These are phyloP conservation scores for Mythimna ferrago DNA, from an alignment of 2,888 invertebrate genomes.

Conservation along the genomic window DNA sequence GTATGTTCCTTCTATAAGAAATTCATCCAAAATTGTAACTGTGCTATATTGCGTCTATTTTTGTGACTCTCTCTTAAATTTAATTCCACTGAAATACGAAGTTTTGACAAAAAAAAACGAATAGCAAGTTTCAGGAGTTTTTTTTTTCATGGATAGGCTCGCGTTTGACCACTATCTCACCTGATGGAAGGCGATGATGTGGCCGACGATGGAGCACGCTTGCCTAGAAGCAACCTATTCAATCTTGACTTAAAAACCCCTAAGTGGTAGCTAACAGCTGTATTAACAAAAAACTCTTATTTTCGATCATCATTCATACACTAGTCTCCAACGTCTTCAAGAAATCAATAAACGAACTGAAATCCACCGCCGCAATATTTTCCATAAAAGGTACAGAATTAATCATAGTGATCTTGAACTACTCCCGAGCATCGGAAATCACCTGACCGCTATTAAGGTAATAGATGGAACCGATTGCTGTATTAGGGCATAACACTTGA, in stretches of 20 bases:
- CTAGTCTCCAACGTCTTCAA: background rate
- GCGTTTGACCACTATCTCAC: too few species aligned
- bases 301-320: too few species aligned
- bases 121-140: too few species aligned
- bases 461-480: slow-evolving; percentile 7
- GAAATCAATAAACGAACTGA: background rate
- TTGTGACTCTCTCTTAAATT: background rate
- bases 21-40: background rate
- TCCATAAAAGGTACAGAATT: slow-evolving; percentile 2
- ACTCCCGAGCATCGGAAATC: slow-evolving; percentile 3
- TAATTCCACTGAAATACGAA: background rate
- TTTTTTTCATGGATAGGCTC: too few species aligned
- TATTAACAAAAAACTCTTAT: background rate
- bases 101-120: background rate
- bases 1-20: background rate
- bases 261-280: too few species aligned
- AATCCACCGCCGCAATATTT: slow-evolving; percentile 6
- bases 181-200: too few species aligned
- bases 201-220: too few species aligned
- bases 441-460: slow-evolving; percentile 1
- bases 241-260: too few species aligned
- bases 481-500: slow-evolving; percentile 21
- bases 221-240: too few species aligned
- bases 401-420: slow-evolving; percentile 32
- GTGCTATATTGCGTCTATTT: too few species aligned